Conservation (phyloP, 2,797 vertebrate genomes). For the Zalophus californianus region DNA sequence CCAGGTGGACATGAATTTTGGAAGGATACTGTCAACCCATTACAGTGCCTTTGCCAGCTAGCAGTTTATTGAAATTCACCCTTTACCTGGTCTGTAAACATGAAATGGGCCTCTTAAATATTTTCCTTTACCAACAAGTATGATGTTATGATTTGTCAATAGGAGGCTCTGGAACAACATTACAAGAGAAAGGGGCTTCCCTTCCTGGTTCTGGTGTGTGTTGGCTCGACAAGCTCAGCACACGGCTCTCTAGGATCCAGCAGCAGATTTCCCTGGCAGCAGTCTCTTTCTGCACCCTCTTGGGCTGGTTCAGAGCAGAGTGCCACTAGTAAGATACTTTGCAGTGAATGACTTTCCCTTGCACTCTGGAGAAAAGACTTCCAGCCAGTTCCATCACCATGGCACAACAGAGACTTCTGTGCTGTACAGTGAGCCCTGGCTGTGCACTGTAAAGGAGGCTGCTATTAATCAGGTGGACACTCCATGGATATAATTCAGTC, state of each 20-base stretch:
- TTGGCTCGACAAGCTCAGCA: neutral
- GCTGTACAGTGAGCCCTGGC: neutral
- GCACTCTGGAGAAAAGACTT: neutral
- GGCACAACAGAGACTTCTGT: neutral
- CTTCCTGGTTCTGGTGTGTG: too few relatives aligned
- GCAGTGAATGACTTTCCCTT: neutral
- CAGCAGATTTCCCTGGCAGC: neutral
- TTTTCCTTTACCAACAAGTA: neutral
- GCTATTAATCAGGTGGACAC: neutral
- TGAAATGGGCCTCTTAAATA: neutral
- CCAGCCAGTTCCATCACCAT: neutral
- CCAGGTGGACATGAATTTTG: neutral
- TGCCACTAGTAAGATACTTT: neutral
- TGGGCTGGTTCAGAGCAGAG: neutral
- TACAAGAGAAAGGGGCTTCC: neutral
- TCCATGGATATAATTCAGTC: neutral
- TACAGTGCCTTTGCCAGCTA: neutral
- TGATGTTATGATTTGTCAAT: neutral
- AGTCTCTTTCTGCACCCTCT: neutral
- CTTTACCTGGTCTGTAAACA: neutral
- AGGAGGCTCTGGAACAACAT: neutral
- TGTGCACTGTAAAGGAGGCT: neutral
- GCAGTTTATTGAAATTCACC: neutral
- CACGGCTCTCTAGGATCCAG: neutral
- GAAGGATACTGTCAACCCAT: neutral